Evolutionary conservation across 2,888 invertebrate species (phyloP), one percentile per base, ranked within the genome.

Genomic region (Drosophila neotestacea): DNA sequence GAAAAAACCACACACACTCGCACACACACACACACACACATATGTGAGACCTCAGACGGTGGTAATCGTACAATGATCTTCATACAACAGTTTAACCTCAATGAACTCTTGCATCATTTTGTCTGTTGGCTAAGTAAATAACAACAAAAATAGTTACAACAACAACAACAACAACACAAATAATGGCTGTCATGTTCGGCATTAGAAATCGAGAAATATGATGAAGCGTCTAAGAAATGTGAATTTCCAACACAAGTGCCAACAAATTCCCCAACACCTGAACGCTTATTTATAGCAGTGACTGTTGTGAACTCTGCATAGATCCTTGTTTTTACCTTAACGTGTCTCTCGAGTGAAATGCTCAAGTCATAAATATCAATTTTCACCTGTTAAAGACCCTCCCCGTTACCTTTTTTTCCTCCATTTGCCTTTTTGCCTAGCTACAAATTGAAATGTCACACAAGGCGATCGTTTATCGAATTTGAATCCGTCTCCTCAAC

Each of bases 41-140:
- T 60, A 47, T 38, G 36, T 46, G 38, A 41, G 22, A 34, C 55
- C 55, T 48, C 54, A 7, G 62, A 27, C 55, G 58, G 39, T 44
- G 55, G 63, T 70, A 70, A 80, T 81, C 79, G 85, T 73, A 74
- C 89, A 76, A 74, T 85, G 89, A 85, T 85, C 85, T 89, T 68
- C 89, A 85, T 79, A 89, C 85, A 89, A 78, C 88, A 85, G 88
- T 85, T 85, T 85, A 89, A 88, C 89, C 88, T 47, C 65, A 36
- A 11, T 44, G 89, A 87, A 70, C 85, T 85, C 85, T 89, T 85
- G 85, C 89, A 75, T 88, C 82, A 85, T 70, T 59, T 60, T 60
- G 72, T 41, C 46, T 72, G 73, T 32, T 56, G 62, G 56, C 60
- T 47, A 70, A 70, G 60, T 46, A 70, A 79, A 61, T 44, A 76